These are phyloP conservation scores for Pristionchus mayeri DNA, from an alignment of 2,888 invertebrate genomes.

Conservation along the genomic window DNA sequence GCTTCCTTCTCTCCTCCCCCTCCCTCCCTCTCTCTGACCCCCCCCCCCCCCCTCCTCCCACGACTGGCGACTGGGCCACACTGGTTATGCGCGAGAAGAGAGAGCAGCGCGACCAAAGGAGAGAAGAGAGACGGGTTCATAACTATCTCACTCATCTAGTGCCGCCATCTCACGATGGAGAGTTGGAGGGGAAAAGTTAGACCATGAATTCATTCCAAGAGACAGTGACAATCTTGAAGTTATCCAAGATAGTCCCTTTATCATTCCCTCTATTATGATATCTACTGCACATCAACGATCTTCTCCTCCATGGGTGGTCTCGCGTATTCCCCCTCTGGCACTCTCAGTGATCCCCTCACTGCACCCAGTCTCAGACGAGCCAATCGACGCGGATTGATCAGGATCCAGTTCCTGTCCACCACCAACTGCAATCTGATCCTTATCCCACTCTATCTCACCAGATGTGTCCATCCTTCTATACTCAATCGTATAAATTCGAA, in stretches of 20 bases:
- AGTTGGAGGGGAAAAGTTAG: no score
- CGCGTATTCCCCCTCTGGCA: background rate
- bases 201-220: no score
- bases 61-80: slow-evolving; percentile 3
- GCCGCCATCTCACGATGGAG: no score
- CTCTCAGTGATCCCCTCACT: slow-evolving; percentile 18
- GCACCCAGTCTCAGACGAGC: slow-evolving; percentile 36
- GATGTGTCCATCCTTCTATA: no score
- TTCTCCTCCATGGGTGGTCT: background rate
- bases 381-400: background rate
- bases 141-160: background rate
- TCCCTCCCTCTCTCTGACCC: background rate
- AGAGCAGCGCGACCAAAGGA: background rate
- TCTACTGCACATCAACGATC: slow-evolving; percentile 3
- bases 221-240: no score
- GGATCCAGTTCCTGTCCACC: background rate
- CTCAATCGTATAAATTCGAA: no score
- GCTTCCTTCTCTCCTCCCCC: no score
- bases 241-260: background rate
- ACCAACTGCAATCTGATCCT: background rate
- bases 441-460: no score
- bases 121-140: slow-evolving; percentile 37
- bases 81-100: slow-evolving; percentile 12
- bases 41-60: background rate
- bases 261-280: background rate